phyloP scores from a whole-genome alignment of 2,888 invertebrate species.

The Philereme vetulata region DNA sequence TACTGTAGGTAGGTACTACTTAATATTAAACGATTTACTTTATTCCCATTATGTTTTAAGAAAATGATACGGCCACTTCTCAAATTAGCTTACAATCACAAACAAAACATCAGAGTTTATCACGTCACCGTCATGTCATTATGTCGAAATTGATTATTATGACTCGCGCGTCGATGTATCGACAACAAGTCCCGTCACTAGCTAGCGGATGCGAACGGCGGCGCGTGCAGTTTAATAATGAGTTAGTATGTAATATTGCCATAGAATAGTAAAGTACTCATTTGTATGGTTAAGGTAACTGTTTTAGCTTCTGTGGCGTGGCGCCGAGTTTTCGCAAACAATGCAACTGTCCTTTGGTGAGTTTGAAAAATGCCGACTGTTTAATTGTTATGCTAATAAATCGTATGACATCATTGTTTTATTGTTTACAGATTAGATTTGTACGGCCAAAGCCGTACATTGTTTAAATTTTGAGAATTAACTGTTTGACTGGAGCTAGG shows the following conservation, averaged over 20 bases:
- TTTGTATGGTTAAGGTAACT: constrained; percentile 1
- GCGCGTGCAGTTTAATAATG: constrained; percentile 47
- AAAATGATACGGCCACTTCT: constrained; percentile 25
- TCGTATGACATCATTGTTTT: constrained; percentile 31
- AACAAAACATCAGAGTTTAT: constrained; percentile 43
- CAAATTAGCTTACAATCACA: constrained; percentile 33
- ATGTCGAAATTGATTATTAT: constrained; percentile 59
- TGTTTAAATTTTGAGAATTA: neutral
- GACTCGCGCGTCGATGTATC: constrained; percentile 45
- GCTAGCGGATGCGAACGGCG: constrained; percentile 78
- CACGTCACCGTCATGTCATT: constrained; percentile 44
- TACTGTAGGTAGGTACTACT: no score
- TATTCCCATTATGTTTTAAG: constrained; percentile 19
- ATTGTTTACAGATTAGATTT: constrained; percentile 31
- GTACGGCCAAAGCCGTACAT: constrained; percentile 1
- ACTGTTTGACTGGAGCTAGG: constrained; percentile 1
- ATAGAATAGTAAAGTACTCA: constrained; percentile 1
- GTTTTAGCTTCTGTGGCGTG: constrained; percentile 35
- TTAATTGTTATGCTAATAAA: constrained; percentile 71
- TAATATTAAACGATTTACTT: constrained; percentile 5
- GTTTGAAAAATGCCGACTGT: constrained; percentile 67
- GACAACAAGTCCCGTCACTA: constrained; percentile 63
- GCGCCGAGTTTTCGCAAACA: constrained; percentile 71
- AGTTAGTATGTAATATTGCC: constrained; percentile 28
- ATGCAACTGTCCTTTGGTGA: constrained; percentile 63